phyloP scores from a whole-genome alignment of 2,113 vertebrate genomes.

The Cariama cristata region DNA sequence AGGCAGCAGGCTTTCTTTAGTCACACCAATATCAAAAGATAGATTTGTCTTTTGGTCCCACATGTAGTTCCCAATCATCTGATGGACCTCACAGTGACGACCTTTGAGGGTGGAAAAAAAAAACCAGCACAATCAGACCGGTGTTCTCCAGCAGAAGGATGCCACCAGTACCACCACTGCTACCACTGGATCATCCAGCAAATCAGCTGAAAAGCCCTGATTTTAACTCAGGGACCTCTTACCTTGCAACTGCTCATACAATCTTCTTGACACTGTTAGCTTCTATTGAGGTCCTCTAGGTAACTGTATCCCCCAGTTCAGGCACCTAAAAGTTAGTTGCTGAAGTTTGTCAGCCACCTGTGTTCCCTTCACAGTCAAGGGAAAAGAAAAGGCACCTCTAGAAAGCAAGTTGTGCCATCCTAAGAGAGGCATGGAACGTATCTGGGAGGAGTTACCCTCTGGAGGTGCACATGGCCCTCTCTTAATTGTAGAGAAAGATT shows the following conservation, averaged over 20 bases:
- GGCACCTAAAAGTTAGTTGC: neutral
- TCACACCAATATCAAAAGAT: slow-evolving; percentile 91
- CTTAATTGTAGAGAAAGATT: neutral
- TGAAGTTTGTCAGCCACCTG: neutral
- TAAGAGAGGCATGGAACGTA: neutral
- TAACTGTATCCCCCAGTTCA: neutral
- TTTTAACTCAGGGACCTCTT: neutral
- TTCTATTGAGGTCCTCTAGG: neutral
- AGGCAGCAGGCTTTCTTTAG: slow-evolving; percentile 86
- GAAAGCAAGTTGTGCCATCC: neutral
- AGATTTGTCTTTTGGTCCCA: slow-evolving; percentile 85
- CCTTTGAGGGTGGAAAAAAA: slow-evolving; percentile 73
- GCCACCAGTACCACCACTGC: neutral
- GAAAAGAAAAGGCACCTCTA: neutral
- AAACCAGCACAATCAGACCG: neutral
- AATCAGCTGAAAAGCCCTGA: neutral
- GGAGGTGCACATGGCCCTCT: neutral
- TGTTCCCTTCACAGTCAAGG: neutral
- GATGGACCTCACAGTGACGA: slow-evolving; percentile 89
- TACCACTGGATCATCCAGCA: neutral
- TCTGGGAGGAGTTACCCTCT: neutral
- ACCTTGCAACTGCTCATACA: accelerated
- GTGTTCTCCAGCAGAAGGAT: neutral
- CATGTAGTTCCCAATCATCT: slow-evolving; percentile 97
- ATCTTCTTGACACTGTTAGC: neutral